Evolutionary conservation across 1,140 invertebrate species (phyloP), one percentile per base, ranked within the genome.

Genomic region (Drosophila nigromelanica): DNA sequence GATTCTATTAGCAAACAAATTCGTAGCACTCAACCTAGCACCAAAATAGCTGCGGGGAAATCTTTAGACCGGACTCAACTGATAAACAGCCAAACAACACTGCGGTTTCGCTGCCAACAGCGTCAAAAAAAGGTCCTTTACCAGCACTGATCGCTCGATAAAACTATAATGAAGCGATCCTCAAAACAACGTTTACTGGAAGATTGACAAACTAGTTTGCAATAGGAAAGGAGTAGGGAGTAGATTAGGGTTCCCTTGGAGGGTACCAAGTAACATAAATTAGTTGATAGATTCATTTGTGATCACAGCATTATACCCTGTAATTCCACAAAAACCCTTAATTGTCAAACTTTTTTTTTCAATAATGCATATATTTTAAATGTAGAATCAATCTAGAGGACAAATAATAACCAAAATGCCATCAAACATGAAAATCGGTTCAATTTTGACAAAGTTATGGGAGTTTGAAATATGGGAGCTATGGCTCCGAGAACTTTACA

Each of bases 1-100:
- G 58, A 78, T 87, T 78, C 83, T 87, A 87, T 87, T 87, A 76
- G 83, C 79, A 83, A 89, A 83, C 82, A 89, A 78, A 87, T 87
- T 81, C 80, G 52, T 64, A 18, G 61, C 47, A 62, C 33, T 60
- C 37, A 60, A 62, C 61, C 1, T 27, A 27, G 54, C 61, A 78
- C 64, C 76, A 77, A 52, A 69, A 69, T 35, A 42, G 40, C 55
- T 58, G 55, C 14, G n/a, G 47, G 35, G 8, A 62, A 51, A 39
- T 48, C 58, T 40, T 14, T 21, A 21, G 21, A 35, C 47, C 14
- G 21, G 40, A 56, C 39, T 35, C 15, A 56, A 27, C 70, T 39
- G 56, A 71, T 75, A 37, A 48, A 54, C 70, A 45, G 59, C 42
- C 33, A 10, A 72, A 66, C 68, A 51, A 75, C 63, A 74, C 72